Percentiles rank a stretch among this genome's conserved stretches.
Evolutionary conservation across 2,113 vertebrate species (phyloP).

Genomic region (Numida meleagris): DNA sequence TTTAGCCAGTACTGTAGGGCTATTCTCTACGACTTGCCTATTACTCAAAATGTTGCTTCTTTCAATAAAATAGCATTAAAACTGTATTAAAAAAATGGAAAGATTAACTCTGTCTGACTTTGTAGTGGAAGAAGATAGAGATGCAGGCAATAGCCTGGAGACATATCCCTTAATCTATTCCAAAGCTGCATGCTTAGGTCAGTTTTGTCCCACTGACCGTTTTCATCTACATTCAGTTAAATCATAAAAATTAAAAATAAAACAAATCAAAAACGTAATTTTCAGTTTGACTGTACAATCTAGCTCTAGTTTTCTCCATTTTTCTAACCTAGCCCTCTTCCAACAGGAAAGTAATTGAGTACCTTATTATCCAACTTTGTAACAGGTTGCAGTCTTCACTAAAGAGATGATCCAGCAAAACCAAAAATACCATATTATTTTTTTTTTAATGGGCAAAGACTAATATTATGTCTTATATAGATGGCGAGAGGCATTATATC

Average conservation of each 20-base stretch:
- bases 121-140: not conserved
- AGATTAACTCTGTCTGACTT: not conserved
- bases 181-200: accelerated
- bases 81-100: not conserved
- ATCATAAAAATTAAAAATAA: not conserved
- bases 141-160: not conserved
- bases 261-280: not conserved
- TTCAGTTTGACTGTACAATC: not conserved
- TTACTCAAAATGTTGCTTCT: not conserved
- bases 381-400: not conserved
- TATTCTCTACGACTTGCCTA: not conserved
- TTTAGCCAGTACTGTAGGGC: not conserved
- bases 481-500: conserved; percentile 15
- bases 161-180: not conserved
- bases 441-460: not conserved
- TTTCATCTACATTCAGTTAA: not conserved
- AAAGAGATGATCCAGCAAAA: not conserved
- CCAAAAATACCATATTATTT: not conserved
- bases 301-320: not conserved
- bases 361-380: not conserved
- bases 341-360: not conserved
- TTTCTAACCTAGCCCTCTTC: not conserved
- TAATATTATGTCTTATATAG: conserved; percentile 10
- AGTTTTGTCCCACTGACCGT: not conserved
- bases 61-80: not conserved